Evolutionary conservation across 2,113 vertebrate genomes (phyloP).

Genomic region (Callopanchax toddi): DNA sequence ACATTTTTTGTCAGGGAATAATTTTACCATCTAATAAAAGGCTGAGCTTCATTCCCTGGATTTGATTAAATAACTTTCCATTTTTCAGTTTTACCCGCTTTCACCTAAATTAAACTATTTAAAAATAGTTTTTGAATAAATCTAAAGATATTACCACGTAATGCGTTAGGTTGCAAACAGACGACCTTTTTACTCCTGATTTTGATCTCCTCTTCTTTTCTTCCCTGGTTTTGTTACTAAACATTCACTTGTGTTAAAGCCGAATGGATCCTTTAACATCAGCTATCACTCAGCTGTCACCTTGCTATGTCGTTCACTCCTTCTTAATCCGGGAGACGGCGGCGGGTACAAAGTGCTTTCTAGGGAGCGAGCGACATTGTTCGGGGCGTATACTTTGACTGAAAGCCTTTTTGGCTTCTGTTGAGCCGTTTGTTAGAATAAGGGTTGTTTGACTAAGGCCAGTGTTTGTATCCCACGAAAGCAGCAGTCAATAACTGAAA

Average conservation of each 20-base stretch:
- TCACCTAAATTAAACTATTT: too few relatives aligned
- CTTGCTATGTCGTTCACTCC: constrained; percentile 3
- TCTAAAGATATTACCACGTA: too few relatives aligned
- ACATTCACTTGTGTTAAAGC: neutral
- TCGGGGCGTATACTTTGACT: constrained; percentile 13
- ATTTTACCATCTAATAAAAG: too few relatives aligned
- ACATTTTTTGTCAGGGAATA: too few relatives aligned
- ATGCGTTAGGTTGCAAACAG: too few relatives aligned
- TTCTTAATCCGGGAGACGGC: constrained; percentile 16
- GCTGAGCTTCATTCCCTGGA: too few relatives aligned
- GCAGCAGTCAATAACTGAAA: constrained; percentile 21
- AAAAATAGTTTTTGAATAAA: too few relatives aligned
- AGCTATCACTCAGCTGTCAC: constrained; percentile 5
- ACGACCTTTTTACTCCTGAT: too few relatives aligned
- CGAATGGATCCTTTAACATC: neutral
- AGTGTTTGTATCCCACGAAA: constrained; percentile 14
- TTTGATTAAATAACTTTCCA: too few relatives aligned
- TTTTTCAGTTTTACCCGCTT: too few relatives aligned
- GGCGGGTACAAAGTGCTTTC: constrained; percentile 17
- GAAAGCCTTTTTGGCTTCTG: constrained; percentile 38
- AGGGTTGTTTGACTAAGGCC: constrained; percentile 17
- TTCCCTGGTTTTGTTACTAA: neutral
- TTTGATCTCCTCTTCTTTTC: neutral
- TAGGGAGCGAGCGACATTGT: constrained; percentile 16
- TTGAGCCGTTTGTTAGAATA: constrained; percentile 8